Evolutionary conservation across 1,140 invertebrate species (phyloP), one percentile per base, ranked within the genome.

Genomic region (Drosophila albomicans): DNA sequence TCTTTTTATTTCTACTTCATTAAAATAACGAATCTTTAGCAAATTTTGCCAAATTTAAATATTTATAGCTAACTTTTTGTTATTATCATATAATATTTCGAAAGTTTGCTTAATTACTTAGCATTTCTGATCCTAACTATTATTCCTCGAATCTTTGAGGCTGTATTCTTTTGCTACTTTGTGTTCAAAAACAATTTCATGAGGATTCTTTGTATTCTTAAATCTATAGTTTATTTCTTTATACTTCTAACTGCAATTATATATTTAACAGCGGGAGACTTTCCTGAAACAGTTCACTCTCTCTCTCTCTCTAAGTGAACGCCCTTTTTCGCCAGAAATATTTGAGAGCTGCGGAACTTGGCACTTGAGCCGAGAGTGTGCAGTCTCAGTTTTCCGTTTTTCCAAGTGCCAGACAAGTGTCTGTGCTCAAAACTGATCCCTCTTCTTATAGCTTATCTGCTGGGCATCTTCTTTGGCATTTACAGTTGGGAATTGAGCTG

Each of bases 281-380:
- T 76, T 65, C 61, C 25, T 11, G 28, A 5, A 63, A 59, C 7
- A n/a, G 10, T 45, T 30, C 11, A 20, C 15, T 15, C 20, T 25
- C 20, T 25, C 35, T 2, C 61, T 52, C 45, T 28, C 45, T 1
- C 10, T 5, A 48, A 52, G n/a, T 25, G 16, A 57, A 30, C 75
- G 51, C 13, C 30, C 43, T 66, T 70, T 74, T 91, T 91, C 75
- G 52, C 48, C 51, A 35, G 75, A 68, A 74, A 76, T 35, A 41
- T 41, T 10, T 58, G 86, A 70, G 64, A 87, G 74, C 57, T 79
- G 71, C 68, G 81, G 64, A 80, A 79, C 69, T 92, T 85, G 62
- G 45, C 77, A 77, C 77, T 92, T 67, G 58, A 91, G 51, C 20
- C n/a, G 52, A 78, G 54, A 66, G 66, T 70, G 66, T 73, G 61